Evolutionary conservation across 2,113 vertebrate genomes (phyloP).

Genomic region (Ammodytes dubius): DNA sequence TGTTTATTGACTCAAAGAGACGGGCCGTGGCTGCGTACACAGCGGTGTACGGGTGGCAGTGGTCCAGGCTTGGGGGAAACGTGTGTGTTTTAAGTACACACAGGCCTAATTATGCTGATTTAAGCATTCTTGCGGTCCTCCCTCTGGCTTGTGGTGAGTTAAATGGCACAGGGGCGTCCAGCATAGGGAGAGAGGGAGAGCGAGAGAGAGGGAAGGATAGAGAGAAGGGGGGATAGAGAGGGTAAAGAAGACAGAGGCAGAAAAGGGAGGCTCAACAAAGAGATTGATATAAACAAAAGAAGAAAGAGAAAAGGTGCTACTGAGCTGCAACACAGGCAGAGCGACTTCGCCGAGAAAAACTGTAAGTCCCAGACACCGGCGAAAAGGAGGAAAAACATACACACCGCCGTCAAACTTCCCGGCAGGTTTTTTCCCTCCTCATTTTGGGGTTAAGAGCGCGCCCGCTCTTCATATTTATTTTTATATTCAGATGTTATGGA

Average conservation of each 20-base stretch:
- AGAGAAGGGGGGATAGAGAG: conserved; percentile 37
- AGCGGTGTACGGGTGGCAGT: conserved; percentile 78
- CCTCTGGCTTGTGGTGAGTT: conserved; percentile 81
- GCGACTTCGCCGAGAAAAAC: conserved; percentile 12
- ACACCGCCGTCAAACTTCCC: conserved; percentile 67
- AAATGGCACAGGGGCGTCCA: conserved; percentile 77
- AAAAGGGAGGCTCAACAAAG: conserved; percentile 22
- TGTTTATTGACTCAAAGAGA: conserved; percentile 83
- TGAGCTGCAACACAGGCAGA: neutral
- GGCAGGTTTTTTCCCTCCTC: conserved; percentile 62
- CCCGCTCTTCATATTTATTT: conserved; percentile 80
- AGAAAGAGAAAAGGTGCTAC: conserved; percentile 1
- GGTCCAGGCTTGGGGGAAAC: conserved; percentile 79
- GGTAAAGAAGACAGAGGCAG: conserved; percentile 48
- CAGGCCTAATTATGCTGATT: conserved; percentile 84
- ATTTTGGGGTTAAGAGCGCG: conserved; percentile 63
- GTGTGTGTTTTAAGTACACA: conserved; percentile 85
- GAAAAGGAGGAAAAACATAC: conserved; percentile 70
- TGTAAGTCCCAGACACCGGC: conserved; percentile 40
- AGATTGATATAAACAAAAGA: conserved; percentile 10
- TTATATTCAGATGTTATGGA: conserved; percentile 85
- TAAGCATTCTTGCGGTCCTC: conserved; percentile 83
- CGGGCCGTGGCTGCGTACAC: conserved; percentile 71
- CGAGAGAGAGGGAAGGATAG: conserved; percentile 2
- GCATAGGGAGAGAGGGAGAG: conserved; percentile 51